These are phyloP conservation scores for Candidula unifasciata DNA, from an alignment of 2,888 invertebrate genomes.

Conservation along the genomic window DNA sequence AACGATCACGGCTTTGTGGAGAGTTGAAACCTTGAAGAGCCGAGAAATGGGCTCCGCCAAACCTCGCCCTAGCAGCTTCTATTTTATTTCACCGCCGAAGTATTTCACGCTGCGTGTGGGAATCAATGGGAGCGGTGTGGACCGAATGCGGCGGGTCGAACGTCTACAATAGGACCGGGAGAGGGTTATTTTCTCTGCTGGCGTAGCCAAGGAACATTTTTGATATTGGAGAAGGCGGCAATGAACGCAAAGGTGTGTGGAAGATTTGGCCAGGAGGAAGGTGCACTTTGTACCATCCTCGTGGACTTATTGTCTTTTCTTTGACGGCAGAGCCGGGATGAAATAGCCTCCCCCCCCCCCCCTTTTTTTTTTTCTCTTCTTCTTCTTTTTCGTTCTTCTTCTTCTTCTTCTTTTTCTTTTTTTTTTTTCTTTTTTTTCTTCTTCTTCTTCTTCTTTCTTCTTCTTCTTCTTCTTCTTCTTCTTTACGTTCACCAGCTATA, in stretches of 20 bases:
- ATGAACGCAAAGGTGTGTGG: slow-evolving; percentile 36
- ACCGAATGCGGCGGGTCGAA: neutral
- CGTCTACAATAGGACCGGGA: slow-evolving; percentile 4
- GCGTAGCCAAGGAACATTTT: neutral
- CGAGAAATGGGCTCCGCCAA: neutral
- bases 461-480: too few species aligned
- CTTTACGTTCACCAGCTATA: too few species aligned
- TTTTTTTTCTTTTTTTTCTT: neutral
- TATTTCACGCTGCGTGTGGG: neutral
- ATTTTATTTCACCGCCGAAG: neutral
- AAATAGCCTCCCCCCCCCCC: neutral
- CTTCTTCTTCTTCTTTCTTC: too few species aligned
- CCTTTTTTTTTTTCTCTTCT: neutral
- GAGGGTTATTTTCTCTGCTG: neutral
- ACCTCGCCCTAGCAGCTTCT: neutral
- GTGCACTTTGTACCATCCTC: slow-evolving; percentile 7
- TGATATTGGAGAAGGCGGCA: slow-evolving; percentile 21
- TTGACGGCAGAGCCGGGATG: neutral
- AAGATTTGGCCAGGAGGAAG: neutral
- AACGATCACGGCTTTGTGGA: neutral
- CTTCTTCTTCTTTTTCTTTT: neutral
- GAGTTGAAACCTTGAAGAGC: neutral
- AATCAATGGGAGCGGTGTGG: slow-evolving; percentile 3
- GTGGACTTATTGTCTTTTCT: neutral
- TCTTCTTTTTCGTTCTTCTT: neutral